These are phyloP conservation scores for Petrophora chlorosata DNA, from an alignment of 2,888 invertebrate species.

Conservation along the genomic window DNA sequence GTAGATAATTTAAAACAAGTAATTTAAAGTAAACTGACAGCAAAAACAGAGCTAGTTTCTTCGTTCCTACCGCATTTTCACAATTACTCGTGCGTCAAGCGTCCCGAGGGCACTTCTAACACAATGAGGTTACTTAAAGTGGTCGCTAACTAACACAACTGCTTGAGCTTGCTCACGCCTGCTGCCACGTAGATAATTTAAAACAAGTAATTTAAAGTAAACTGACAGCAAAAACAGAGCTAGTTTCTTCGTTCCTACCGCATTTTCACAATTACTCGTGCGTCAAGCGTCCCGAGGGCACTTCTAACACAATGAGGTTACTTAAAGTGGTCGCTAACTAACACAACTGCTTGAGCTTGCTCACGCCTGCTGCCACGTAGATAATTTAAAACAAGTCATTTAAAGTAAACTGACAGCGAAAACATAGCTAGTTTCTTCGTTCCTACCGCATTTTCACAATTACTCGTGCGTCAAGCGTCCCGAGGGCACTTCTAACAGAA, in stretches of 20 bases:
- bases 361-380: too few relatives aligned
- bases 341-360: slow-evolving; percentile 1
- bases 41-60: background rate
- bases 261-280: background rate
- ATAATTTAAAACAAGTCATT: too few relatives aligned
- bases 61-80: background rate
- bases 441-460: background rate
- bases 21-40: background rate
- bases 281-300: background rate
- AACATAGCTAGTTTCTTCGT: background rate
- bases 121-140: background rate
- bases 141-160: slow-evolving; percentile 4
- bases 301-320: background rate
- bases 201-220: too few relatives aligned
- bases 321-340: slow-evolving; percentile 3
- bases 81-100: background rate
- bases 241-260: slow-evolving; percentile 1
- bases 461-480: background rate
- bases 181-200: too few relatives aligned
- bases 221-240: too few relatives aligned
- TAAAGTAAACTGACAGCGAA: too few relatives aligned
- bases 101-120: background rate
- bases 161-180: background rate
- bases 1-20: too few relatives aligned
- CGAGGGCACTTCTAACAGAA: background rate